Percentiles rank a stretch among this genome's conserved stretches.
phyloP scores from a whole-genome alignment of 2,888 invertebrate genomes.

The Euspilapteryx auroguttella region DNA sequence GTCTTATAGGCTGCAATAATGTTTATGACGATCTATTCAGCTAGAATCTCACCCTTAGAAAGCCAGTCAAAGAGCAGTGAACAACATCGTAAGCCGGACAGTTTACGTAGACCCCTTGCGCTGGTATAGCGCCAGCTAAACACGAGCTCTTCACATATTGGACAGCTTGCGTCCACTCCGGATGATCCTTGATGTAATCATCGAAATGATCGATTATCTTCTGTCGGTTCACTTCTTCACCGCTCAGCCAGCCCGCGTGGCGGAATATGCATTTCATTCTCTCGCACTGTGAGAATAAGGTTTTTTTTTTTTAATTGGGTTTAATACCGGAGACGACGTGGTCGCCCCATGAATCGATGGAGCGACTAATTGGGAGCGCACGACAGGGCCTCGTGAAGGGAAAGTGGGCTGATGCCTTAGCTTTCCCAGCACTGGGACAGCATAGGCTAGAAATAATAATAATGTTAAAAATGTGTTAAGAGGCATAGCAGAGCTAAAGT shows the following conservation, averaged over 20 bases:
- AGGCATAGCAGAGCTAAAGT: too few species aligned
- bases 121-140: slow-evolving; percentile 15
- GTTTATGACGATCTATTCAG: too few species aligned
- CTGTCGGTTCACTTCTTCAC: slow-evolving; percentile 16
- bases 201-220: slow-evolving; percentile 19
- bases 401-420: too few species aligned
- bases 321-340: too few species aligned
- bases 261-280: slow-evolving; percentile 22
- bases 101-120: slow-evolving; percentile 22
- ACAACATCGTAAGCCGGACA: slow-evolving; percentile 32
- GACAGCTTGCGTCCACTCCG: slow-evolving; percentile 23
- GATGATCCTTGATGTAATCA: slow-evolving; percentile 18
- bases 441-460: too few species aligned
- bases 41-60: slow-evolving; percentile 29
- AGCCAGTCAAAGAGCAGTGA: slow-evolving; percentile 19
- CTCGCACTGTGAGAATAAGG: slow-evolving; percentile 20
- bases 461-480: too few species aligned
- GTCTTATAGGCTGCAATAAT: too few species aligned
- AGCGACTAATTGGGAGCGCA: too few species aligned
- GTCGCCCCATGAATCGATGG: too few species aligned
- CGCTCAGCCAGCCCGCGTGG: slow-evolving; percentile 20
- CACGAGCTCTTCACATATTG: slow-evolving; percentile 19
- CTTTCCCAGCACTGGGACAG: too few species aligned
- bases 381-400: too few species aligned
- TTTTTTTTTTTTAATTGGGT: too few species aligned